Base-by-base conservation (phyloP, 2,888 invertebrate genomes). In the Rhaphigaster nebulosa region DNA sequence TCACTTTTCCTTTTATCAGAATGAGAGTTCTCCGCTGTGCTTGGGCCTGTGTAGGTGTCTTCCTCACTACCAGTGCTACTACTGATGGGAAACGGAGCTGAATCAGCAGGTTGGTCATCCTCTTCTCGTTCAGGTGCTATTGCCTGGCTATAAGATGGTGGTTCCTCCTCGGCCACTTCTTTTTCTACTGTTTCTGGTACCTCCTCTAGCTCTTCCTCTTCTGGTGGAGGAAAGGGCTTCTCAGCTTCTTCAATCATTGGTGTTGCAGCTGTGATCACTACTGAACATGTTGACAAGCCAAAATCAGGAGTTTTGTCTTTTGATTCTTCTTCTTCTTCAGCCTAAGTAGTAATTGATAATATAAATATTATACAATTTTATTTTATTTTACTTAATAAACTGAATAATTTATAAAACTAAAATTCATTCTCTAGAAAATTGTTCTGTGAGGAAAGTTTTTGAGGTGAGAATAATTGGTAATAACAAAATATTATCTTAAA, bases 191-290 rank as follows among this genome's bases (percentile, higher is more conserved):
- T 91, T 60, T 89, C 88, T 29, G 41, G 54, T 38, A 91, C 80
- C 60, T 91, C 92, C 41, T 91, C 92, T 91, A 91, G 92, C 90
- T 91, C 92, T 54, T 91, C 88, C 41, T 91, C 90, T 89, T 90
- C 94, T 18, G 92, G 92, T 23, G 96, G 96, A 26, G 97, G 97
- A 94, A 97, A 97, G 60, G 96, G 95, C 93, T 96, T 96, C 92
- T 97, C 97, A 76, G 97, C 95, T 93, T 97, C 97, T 94, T 98
- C 98, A 93, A 96, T 95, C 97, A 97, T 97, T 87, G 98, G 98
- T 84, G 98, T 98, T 92, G 98, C 98, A 90, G 98, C 98, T 87
- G 98, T 98, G 94, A 98, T 98, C 91, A 98, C 97, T 93, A 98
- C 98, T 94, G 97, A 97, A 90, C 97, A 97, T 93, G 97, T 97